Conservation (phyloP, 2,113 vertebrate species). For the Phylloscopus whistleri region DNA sequence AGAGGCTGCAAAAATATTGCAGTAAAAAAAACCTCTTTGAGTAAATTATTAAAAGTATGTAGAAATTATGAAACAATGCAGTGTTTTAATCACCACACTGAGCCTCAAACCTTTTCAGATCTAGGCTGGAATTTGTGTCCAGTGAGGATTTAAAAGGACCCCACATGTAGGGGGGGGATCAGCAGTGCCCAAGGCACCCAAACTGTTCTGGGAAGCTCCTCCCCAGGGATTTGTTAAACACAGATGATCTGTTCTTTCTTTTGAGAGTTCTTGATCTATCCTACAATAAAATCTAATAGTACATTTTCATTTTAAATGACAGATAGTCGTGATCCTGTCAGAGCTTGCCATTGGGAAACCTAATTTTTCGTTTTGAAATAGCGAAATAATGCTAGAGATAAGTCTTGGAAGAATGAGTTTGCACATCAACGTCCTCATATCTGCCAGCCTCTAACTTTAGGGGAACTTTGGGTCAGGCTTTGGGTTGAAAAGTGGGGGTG, state of each 20-base stretch:
- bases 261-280: not conserved
- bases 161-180: fast-evolving
- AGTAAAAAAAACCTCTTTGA: not conserved
- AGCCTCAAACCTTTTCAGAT: not conserved
- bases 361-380: not conserved
- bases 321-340: not conserved
- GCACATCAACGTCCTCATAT: no score
- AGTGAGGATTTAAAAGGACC: not conserved
- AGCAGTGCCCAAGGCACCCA: not conserved
- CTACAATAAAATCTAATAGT: not conserved
- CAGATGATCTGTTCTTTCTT: not conserved
- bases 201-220: not conserved
- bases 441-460: not conserved
- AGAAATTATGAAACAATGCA: not conserved
- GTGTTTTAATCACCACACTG: not conserved
- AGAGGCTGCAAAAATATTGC: not conserved
- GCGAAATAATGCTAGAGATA: not conserved
- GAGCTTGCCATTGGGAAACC: not conserved
- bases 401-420: not conserved
- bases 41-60: not conserved
- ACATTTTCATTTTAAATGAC: not conserved
- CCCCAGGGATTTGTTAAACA: not conserved
- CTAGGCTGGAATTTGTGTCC: not conserved
- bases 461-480: not conserved
- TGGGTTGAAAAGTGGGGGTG: not conserved